A percentile compares a stretch with the other conserved stretches of the same genome.
phyloP scores from a whole-genome alignment of 1,140 invertebrate genomes.

The Zeugodacus cucurbitae region DNA sequence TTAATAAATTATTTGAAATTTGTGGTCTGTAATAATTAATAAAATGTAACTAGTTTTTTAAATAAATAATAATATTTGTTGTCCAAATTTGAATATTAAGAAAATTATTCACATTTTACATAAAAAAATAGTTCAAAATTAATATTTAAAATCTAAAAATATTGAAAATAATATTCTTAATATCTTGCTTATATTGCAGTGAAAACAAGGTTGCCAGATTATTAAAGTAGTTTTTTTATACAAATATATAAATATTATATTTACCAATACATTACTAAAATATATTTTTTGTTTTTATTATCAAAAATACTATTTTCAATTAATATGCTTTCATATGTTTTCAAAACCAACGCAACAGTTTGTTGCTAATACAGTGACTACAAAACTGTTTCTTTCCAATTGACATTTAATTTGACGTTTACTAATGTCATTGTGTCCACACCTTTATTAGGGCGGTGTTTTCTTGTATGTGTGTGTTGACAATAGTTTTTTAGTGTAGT shows the following conservation, averaged over 20 bases:
- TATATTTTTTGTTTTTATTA: too few species aligned
- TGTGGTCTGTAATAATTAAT: neutral
- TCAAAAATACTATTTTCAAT: too few species aligned
- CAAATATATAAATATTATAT: too few species aligned
- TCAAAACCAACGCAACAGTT: neutral
- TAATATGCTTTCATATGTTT: too few species aligned
- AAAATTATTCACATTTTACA: neutral
- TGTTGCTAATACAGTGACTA: neutral
- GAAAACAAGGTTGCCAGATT: too few species aligned
- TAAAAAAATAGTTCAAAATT: neutral
- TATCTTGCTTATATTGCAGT: neutral
- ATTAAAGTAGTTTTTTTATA: too few species aligned
- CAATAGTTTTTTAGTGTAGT: slow-evolving; percentile 27
- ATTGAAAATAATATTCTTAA: too few species aligned
- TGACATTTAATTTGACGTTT: neutral
- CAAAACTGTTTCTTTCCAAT: neutral
- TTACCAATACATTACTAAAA: neutral
- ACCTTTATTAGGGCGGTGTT: slow-evolving; percentile 41
- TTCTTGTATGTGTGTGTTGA: neutral
- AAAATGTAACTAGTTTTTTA: too few species aligned
- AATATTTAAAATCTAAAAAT: neutral
- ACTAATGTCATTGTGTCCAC: neutral
- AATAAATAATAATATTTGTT: too few species aligned
- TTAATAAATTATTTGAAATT: neutral
- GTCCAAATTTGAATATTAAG: too few species aligned